Percentiles rank a stretch among this genome's conserved stretches.
These are phyloP conservation scores for Monochamus alternatus DNA, from an alignment of 2,888 invertebrate species.

Conservation along the genomic window DNA sequence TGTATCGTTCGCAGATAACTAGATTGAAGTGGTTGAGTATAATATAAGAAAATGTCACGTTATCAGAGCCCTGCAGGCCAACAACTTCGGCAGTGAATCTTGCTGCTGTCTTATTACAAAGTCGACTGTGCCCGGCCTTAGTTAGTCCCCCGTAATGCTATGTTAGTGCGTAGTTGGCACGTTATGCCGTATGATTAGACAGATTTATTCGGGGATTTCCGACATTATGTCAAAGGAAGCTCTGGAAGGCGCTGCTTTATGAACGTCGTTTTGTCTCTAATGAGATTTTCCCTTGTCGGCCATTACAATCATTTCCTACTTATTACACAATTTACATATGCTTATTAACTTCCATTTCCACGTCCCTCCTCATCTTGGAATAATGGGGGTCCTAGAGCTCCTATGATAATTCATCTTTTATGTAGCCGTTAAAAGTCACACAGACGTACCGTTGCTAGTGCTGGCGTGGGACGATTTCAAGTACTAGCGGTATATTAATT, in stretches of 20 bases:
- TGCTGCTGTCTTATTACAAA: constrained; percentile 64
- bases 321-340: constrained; percentile 66
- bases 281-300: constrained; percentile 66
- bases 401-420: constrained; percentile 34
- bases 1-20: constrained; percentile 43
- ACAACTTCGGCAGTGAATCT: constrained; percentile 65
- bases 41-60: constrained; percentile 61
- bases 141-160: constrained; percentile 66
- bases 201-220: constrained; percentile 69
- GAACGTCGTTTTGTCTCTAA: constrained; percentile 62
- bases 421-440: constrained; percentile 18
- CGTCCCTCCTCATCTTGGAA: neutral
- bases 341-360: constrained; percentile 50
- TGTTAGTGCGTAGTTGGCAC: constrained; percentile 69
- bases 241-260: constrained; percentile 62
- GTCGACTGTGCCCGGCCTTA: constrained; percentile 58
- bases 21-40: constrained; percentile 44
- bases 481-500: neutral
- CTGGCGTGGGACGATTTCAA: neutral
- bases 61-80: constrained; percentile 62
- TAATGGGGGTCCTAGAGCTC: constrained; percentile 4
- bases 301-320: constrained; percentile 65
- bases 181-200: constrained; percentile 70
- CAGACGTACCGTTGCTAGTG: constrained; percentile 13
- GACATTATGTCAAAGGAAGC: constrained; percentile 67